These are phyloP conservation scores for Tuberolachnus salignus DNA, from an alignment of 2,888 invertebrate species.

Conservation along the genomic window DNA sequence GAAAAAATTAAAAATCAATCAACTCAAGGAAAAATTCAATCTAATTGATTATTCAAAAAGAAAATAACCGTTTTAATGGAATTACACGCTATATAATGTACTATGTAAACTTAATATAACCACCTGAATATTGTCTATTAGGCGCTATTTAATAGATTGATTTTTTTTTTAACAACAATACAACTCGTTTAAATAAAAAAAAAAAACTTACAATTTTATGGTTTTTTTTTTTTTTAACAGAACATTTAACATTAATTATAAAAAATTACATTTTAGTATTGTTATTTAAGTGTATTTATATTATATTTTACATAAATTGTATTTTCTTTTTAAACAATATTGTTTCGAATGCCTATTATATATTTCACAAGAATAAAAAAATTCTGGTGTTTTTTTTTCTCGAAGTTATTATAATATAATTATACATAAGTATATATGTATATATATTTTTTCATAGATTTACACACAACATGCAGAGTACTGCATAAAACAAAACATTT, in stretches of 20 bases:
- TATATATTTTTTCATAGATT: too few relatives aligned
- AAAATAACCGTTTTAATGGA: background rate
- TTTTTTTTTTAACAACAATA: background rate
- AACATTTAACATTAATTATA: background rate
- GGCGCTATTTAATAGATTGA: conserved; percentile 10
- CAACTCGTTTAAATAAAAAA: background rate
- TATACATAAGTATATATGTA: too few relatives aligned
- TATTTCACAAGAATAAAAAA: too few relatives aligned
- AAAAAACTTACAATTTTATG: too few relatives aligned
- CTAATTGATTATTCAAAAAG: background rate
- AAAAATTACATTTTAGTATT: conserved; percentile 6
- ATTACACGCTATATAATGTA: background rate
- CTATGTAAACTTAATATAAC: too few relatives aligned
- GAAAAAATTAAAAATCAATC: background rate
- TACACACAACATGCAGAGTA: too few relatives aligned
- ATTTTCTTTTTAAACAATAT: background rate
- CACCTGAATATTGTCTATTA: background rate
- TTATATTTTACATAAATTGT: background rate
- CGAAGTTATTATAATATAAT: too few relatives aligned
- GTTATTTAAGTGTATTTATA: background rate
- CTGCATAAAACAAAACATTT: too few relatives aligned
- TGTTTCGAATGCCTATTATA: background rate
- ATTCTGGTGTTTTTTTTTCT: too few relatives aligned
- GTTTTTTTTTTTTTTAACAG: background rate
- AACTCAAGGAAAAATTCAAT: conserved; percentile 5